Conservation (phyloP, 2,888 invertebrate species). For the Bombylius discolor region DNA sequence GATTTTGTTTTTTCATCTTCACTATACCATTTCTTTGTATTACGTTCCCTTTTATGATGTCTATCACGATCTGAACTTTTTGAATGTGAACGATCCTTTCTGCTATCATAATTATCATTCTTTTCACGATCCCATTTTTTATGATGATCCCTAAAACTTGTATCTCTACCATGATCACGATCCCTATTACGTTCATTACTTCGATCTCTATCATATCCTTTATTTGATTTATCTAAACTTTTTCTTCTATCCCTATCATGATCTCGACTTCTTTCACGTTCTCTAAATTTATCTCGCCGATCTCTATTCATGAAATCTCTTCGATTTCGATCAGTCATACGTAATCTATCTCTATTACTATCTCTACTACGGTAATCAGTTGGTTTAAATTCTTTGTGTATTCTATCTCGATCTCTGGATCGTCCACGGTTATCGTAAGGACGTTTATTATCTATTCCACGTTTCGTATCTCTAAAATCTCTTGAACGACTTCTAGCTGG, state of each 20-base stretch:
- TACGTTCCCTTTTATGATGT: slow-evolving; percentile 17
- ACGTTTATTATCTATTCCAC: neutral
- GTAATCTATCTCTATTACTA: neutral
- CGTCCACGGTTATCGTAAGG: neutral
- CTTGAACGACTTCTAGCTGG: slow-evolving; percentile 18
- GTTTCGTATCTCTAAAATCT: slow-evolving; percentile 19
- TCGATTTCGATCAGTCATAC: slow-evolving; percentile 1
- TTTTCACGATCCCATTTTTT: neutral
- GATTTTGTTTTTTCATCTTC: slow-evolving; percentile 18
- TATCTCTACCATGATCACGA: slow-evolving; percentile 1
- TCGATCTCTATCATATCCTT: slow-evolving; percentile 1
- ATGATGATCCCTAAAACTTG: neutral
- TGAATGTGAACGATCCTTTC: slow-evolving; percentile 10
- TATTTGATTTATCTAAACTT: slow-evolving; percentile 19
- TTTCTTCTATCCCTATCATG: slow-evolving; percentile 18
- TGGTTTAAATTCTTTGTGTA: neutral
- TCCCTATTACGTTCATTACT: neutral
- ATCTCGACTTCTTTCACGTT: slow-evolving; percentile 14
- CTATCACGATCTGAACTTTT: slow-evolving; percentile 15
- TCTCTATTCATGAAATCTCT: slow-evolving; percentile 1
- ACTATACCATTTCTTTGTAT: slow-evolving; percentile 14
- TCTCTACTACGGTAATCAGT: neutral
- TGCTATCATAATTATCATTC: neutral
- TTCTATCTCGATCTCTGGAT: neutral
- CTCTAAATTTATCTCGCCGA: slow-evolving; percentile 5